These are phyloP conservation scores for Illadopsis cleaveri DNA, from an alignment of 2,113 vertebrate species.

Conservation along the genomic window DNA sequence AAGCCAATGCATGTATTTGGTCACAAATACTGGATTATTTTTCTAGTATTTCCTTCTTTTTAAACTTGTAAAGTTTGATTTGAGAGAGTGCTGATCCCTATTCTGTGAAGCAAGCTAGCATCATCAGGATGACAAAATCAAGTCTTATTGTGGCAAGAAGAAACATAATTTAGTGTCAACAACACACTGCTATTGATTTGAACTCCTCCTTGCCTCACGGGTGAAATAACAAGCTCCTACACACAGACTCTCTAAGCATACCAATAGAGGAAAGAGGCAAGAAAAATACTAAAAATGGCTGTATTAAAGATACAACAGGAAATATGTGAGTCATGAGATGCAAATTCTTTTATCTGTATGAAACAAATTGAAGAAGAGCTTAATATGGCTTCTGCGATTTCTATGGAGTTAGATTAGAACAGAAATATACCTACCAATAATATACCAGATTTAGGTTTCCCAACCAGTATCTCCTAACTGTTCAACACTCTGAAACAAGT, in stretches of 20 bases:
- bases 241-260: conserved; percentile 44
- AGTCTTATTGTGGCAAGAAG: conserved; percentile 59
- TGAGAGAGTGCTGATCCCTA: conserved; percentile 22
- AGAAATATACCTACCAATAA: conserved; percentile 65
- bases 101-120: conserved; percentile 34
- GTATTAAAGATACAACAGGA: conserved; percentile 67
- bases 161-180: conserved; percentile 48
- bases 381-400: conserved; percentile 59
- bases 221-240: conserved; percentile 60
- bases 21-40: conserved; percentile 18
- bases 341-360: conserved; percentile 64
- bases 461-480: background rate
- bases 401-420: conserved; percentile 66
- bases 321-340: conserved; percentile 64
- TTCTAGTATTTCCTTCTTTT: conserved; percentile 15
- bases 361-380: conserved; percentile 54
- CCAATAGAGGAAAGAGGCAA: conserved; percentile 32
- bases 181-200: conserved; percentile 55
- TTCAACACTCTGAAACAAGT: background rate
- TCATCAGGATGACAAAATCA: conserved; percentile 68
- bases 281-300: conserved; percentile 66
- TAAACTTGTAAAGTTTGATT: conserved; percentile 16
- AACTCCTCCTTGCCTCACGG: conserved; percentile 59
- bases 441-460: conserved; percentile 29
- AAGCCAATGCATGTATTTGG: background rate